Percentiles rank a stretch among this genome's conserved stretches.
Conservation (phyloP, 2,113 vertebrate species). For the Melospiza georgiana region DNA sequence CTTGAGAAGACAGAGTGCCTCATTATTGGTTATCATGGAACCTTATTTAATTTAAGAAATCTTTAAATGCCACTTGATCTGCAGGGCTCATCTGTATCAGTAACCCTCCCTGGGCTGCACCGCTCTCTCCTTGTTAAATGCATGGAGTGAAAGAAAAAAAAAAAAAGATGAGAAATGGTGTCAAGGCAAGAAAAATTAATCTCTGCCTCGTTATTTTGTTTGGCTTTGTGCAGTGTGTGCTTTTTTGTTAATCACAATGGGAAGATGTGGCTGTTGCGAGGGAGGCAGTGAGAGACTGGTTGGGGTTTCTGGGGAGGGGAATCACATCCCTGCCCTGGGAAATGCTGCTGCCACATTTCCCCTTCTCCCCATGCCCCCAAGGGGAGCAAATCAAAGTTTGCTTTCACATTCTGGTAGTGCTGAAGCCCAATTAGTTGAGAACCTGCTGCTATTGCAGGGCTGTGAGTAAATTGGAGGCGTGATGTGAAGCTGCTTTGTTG, state of each 20-base stretch:
- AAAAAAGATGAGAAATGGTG: neutral
- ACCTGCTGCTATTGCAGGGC: neutral
- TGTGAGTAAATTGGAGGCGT: neutral
- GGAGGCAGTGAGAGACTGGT: neutral
- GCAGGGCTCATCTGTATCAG: neutral
- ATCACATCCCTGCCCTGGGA: neutral
- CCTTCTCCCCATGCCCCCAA: neutral
- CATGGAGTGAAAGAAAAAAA: neutral
- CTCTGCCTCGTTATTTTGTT: neutral
- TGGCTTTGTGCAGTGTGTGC: neutral
- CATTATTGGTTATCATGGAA: conserved; percentile 23
- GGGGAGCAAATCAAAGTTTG: neutral
- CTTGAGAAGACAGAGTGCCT: conserved; percentile 30
- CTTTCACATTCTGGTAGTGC: neutral
- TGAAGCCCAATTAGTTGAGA: neutral
- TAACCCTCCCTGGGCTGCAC: neutral
- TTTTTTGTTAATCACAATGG: neutral
- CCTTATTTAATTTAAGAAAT: conserved; percentile 43
- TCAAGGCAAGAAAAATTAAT: neutral
- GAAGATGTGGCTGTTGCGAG: neutral
- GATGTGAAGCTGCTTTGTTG: neutral
- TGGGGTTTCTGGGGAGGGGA: neutral
- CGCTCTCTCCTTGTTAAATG: neutral
- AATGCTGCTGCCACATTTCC: neutral
- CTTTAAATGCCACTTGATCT: conserved; percentile 46